Conservation (phyloP, 2,113 vertebrate species). For the Bubalus kerabau region DNA sequence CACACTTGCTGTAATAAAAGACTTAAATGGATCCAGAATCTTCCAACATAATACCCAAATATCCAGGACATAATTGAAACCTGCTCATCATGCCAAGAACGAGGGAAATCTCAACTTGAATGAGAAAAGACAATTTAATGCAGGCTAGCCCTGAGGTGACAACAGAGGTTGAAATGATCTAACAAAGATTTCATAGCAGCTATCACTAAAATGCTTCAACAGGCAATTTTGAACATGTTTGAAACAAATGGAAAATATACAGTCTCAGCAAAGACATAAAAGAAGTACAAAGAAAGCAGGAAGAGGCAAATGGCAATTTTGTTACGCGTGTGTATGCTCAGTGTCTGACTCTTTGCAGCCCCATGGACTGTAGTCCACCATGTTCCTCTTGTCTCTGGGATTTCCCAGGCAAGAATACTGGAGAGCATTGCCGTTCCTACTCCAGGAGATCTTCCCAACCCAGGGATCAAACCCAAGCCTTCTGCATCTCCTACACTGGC, state of each 20-base stretch:
- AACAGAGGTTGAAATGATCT: constrained; percentile 3
- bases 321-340: neutral
- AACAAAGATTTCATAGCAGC: neutral
- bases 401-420: neutral
- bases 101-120: neutral
- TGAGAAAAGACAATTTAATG: neutral
- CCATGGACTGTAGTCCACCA: neutral
- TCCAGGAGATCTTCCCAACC: neutral
- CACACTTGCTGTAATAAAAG: neutral
- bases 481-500: neutral
- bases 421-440: neutral
- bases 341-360: neutral
- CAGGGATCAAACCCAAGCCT: neutral
- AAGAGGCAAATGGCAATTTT: neutral
- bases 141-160: neutral
- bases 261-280: neutral
- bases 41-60: neutral
- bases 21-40: neutral
- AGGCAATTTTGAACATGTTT: neutral
- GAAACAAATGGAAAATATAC: neutral
- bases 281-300: neutral
- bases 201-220: neutral
- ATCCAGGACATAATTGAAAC: neutral
- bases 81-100: neutral
- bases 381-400: neutral